Percentiles rank a stretch among this genome's conserved stretches.
phyloP scores from a whole-genome alignment of 35 echinoderm and acorn worm genomes.

The Ophioderma brevispina region DNA sequence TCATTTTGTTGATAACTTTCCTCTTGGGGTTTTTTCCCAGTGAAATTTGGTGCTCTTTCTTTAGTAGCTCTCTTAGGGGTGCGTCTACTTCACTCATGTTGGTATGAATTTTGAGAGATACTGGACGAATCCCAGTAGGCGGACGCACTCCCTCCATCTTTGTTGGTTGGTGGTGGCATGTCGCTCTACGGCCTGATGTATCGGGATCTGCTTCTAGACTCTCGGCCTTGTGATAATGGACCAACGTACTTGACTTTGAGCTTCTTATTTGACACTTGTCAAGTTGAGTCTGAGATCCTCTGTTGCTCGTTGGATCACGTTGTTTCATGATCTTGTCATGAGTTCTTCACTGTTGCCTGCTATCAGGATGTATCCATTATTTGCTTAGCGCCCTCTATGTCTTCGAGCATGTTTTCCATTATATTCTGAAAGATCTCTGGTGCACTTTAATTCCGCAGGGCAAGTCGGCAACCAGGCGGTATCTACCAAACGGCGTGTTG shows the following conservation, averaged over 20 bases:
- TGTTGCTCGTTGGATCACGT: slow-evolving; percentile 59
- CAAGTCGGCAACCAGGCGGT: slow-evolving; percentile 68
- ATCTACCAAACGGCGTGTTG: slow-evolving; percentile 61
- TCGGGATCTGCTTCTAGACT: slow-evolving; percentile 45
- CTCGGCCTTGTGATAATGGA: slow-evolving; percentile 37
- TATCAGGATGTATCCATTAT: slow-evolving; percentile 72
- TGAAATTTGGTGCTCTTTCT: slow-evolving; percentile 32
- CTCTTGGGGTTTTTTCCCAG: slow-evolving; percentile 57
- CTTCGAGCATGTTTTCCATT: slow-evolving; percentile 65
- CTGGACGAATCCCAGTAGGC: slow-evolving; percentile 69
- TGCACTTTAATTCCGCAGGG: slow-evolving; percentile 79
- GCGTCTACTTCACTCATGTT: slow-evolving; percentile 64
- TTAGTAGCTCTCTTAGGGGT: slow-evolving; percentile 48
- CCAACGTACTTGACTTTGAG: slow-evolving; percentile 88
- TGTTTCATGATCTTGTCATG: slow-evolving; percentile 48
- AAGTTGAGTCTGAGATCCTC: slow-evolving; percentile 86
- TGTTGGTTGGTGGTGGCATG: slow-evolving; percentile 53
- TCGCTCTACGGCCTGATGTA: slow-evolving; percentile 57
- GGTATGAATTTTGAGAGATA: slow-evolving; percentile 60
- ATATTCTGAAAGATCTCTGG: slow-evolving; percentile 73
- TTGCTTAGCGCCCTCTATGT: slow-evolving; percentile 52
- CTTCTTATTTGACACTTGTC: slow-evolving; percentile 48
- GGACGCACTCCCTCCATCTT: slow-evolving; percentile 59
- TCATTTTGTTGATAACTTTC: slow-evolving; percentile 31
- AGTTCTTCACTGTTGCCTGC: slow-evolving; percentile 34